A percentile compares a stretch with the other conserved stretches of the same genome.
phyloP scores from a whole-genome alignment of 2,888 invertebrate genomes.

The Plagiodera versicolora region DNA sequence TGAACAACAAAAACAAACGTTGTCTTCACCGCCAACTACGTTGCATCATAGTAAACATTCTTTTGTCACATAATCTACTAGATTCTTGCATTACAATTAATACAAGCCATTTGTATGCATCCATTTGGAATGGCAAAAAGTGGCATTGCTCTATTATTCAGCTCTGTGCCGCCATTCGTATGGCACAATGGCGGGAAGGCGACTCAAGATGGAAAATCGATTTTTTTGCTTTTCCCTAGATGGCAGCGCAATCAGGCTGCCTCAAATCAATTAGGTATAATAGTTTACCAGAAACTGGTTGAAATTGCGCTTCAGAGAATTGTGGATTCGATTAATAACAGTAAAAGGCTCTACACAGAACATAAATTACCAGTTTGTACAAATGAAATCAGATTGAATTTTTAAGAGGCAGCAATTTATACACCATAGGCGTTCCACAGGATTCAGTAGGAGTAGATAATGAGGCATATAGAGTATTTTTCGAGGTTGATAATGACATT shows the following conservation, averaged over 20 bases:
- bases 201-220: slow-evolving; percentile 32
- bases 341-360: slow-evolving; percentile 17
- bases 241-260: slow-evolving; percentile 36
- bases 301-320: slow-evolving; percentile 37
- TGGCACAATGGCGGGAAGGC: slow-evolving; percentile 36
- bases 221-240: slow-evolving; percentile 36
- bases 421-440: neutral
- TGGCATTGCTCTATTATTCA: slow-evolving; percentile 40
- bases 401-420: neutral
- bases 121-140: slow-evolving; percentile 30
- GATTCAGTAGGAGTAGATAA: no score
- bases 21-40: no score
- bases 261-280: slow-evolving; percentile 34
- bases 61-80: slow-evolving; percentile 14
- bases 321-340: slow-evolving; percentile 32
- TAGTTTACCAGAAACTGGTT: slow-evolving; percentile 36
- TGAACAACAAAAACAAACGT: no score
- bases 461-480: no score
- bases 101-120: slow-evolving; percentile 21
- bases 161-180: slow-evolving; percentile 34
- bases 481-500: no score
- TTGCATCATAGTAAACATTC: no score
- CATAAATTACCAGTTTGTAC: slow-evolving; percentile 2
- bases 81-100: slow-evolving; percentile 28
- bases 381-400: neutral